Conservation (phyloP, 2,113 vertebrate species). For the Solea solea region DNA sequence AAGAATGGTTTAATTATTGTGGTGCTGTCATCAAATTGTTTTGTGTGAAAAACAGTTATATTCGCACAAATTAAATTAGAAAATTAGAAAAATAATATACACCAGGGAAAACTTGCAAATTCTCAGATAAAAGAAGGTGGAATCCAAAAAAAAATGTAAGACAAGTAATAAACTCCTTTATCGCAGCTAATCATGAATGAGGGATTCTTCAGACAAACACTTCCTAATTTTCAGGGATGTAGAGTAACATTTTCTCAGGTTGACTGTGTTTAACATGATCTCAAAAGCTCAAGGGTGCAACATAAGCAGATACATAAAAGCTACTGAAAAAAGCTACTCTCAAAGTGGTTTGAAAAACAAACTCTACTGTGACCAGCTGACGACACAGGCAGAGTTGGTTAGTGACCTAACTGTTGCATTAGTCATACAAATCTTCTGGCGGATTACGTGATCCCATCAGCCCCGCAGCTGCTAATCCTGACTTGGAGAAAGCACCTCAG, state of each 20-base stretch:
- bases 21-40: neutral
- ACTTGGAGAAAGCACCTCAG: conserved; percentile 37
- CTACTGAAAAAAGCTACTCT: no score
- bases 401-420: neutral
- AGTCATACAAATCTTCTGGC: neutral
- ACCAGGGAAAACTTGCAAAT: no score
- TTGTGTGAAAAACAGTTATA: no score
- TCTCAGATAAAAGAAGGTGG: no score
- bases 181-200: no score
- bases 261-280: neutral
- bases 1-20: neutral
- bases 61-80: no score
- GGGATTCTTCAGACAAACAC: no score
- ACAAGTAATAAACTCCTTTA: no score
- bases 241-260: no score
- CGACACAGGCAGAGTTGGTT: neutral
- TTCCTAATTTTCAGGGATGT: no score
- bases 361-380: neutral
- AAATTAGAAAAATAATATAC: no score
- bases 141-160: no score
- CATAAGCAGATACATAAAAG: neutral
- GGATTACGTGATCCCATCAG: conserved; percentile 22
- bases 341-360: neutral
- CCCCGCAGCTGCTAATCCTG: conserved; percentile 46
- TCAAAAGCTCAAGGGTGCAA: neutral